phyloP scores from a whole-genome alignment of 2,797 vertebrate species.

The Sphenodon punctatus region DNA sequence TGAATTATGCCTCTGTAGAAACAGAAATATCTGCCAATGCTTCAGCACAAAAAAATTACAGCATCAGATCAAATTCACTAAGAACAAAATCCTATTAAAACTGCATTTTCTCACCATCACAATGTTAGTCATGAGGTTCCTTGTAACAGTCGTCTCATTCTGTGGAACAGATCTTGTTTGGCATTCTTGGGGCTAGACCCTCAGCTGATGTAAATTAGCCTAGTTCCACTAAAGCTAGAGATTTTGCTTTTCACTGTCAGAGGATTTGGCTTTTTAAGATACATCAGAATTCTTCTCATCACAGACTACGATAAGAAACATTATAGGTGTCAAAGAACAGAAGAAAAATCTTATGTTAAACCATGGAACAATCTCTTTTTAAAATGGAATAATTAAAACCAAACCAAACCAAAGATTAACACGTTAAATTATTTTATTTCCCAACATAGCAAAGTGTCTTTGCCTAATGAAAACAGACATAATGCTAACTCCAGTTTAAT shows the following conservation, averaged over 20 bases:
- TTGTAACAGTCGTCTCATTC: conserved; percentile 57
- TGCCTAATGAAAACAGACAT: too few species aligned
- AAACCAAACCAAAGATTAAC: too few species aligned
- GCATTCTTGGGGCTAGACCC: conserved; percentile 26
- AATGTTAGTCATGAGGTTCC: conserved; percentile 64
- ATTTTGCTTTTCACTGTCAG: background rate
- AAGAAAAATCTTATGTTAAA: conserved; percentile 14
- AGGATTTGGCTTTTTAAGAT: conserved; percentile 32
- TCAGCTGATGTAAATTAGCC: background rate
- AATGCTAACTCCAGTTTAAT: too few species aligned
- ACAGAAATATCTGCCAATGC: conserved; percentile 47
- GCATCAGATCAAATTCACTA: conserved; percentile 59
- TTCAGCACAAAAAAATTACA: conserved; percentile 51
- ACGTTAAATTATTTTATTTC: too few species aligned
- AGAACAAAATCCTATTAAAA: conserved; percentile 73
- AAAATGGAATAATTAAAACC: too few species aligned
- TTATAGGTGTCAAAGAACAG: conserved; percentile 40
- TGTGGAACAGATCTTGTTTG: conserved; percentile 52
- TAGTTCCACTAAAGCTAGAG: background rate
- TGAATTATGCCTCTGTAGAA: conserved; percentile 39
- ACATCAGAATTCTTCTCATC: conserved; percentile 49
- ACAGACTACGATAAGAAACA: conserved; percentile 19
- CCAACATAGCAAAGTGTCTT: too few species aligned
- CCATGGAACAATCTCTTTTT: background rate
- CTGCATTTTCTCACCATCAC: conserved; percentile 63